Conservation (phyloP, 1,140 invertebrate species). For the Bombus sylvicola region DNA sequence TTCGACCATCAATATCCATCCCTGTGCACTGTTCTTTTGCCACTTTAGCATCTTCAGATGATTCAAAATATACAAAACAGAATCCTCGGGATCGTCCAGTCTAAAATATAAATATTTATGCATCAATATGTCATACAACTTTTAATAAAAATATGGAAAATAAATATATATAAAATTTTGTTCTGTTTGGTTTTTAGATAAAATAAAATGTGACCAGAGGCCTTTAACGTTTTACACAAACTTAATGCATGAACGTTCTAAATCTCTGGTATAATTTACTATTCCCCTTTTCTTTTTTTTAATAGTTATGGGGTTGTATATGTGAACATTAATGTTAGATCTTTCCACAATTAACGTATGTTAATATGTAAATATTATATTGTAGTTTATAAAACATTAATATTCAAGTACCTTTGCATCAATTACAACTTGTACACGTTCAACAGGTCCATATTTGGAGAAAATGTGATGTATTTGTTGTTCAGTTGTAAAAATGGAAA, state of each 20-base stretch:
- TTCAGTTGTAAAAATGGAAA: slow-evolving; percentile 96
- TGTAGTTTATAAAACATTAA: not conserved
- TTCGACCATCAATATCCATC: slow-evolving; percentile 96
- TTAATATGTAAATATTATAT: slow-evolving; percentile 1
- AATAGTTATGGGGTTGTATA: slow-evolving; percentile 11
- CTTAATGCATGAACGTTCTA: slow-evolving; percentile 77
- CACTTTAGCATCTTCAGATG: slow-evolving; percentile 93
- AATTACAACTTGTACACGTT: slow-evolving; percentile 97
- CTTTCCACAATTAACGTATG: not conserved
- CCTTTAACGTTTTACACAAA: slow-evolving; percentile 76
- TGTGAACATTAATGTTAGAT: not conserved
- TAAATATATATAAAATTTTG: not conserved
- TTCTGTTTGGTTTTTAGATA: not conserved
- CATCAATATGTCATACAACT: not conserved
- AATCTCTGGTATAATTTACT: slow-evolving; percentile 75
- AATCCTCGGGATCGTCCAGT: slow-evolving; percentile 97
- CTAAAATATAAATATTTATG: slow-evolving; percentile 79
- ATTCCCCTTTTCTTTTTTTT: slow-evolving; percentile 58
- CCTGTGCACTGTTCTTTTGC: slow-evolving; percentile 97
- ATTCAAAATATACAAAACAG: slow-evolving; percentile 98
- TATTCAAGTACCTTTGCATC: slow-evolving; percentile 92
- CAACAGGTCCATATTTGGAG: slow-evolving; percentile 94
- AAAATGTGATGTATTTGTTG: slow-evolving; percentile 97
- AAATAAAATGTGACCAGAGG: slow-evolving; percentile 74
- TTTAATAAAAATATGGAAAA: not conserved